Evolutionary conservation across 1,140 invertebrate species (phyloP).

Genomic region (Formica selysi): DNA sequence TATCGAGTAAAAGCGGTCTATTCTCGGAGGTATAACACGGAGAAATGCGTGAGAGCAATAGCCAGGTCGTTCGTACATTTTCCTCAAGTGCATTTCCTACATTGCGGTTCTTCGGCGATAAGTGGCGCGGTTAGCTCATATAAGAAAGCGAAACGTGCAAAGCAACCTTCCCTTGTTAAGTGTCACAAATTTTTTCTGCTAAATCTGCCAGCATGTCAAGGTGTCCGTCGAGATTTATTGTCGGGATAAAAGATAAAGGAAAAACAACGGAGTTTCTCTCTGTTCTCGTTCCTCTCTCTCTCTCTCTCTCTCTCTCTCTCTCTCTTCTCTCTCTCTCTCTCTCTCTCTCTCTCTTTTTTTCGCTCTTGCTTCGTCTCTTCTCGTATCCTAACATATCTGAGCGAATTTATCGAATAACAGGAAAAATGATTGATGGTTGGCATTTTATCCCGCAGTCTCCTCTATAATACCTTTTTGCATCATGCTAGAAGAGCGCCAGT

Average conservation of each 20-base stretch:
- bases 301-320: slow-evolving; percentile 45
- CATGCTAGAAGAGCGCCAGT: not conserved
- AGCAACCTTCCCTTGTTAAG: slow-evolving; percentile 66
- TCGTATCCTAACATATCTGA: slow-evolving; percentile 32
- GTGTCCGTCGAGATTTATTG: slow-evolving; percentile 76
- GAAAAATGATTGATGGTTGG: slow-evolving; percentile 62
- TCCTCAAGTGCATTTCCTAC: slow-evolving; percentile 58
- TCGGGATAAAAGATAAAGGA: slow-evolving; percentile 72
- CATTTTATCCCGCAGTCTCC: slow-evolving; percentile 17
- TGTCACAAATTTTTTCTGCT: slow-evolving; percentile 71
- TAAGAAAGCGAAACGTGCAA: slow-evolving; percentile 44
- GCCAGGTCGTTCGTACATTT: slow-evolving; percentile 58
- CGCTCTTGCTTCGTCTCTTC: slow-evolving; percentile 16
- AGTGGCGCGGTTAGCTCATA: slow-evolving; percentile 22
- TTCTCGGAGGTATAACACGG: not conserved
- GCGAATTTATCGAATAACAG: slow-evolving; percentile 70
- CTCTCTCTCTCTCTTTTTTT: slow-evolving; percentile 18
- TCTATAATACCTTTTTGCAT: slow-evolving; percentile 26
- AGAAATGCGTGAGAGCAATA: slow-evolving; percentile 31
- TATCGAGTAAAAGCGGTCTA: slow-evolving; percentile 3
- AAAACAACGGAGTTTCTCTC: slow-evolving; percentile 68
- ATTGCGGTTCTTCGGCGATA: slow-evolving; percentile 32
- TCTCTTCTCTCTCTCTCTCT: slow-evolving; percentile 45
- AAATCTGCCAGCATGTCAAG: slow-evolving; percentile 71
- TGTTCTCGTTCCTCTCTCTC: slow-evolving; percentile 31